phyloP scores from a whole-genome alignment of 2,888 invertebrate genomes.

The Folsomia manolachei region DNA sequence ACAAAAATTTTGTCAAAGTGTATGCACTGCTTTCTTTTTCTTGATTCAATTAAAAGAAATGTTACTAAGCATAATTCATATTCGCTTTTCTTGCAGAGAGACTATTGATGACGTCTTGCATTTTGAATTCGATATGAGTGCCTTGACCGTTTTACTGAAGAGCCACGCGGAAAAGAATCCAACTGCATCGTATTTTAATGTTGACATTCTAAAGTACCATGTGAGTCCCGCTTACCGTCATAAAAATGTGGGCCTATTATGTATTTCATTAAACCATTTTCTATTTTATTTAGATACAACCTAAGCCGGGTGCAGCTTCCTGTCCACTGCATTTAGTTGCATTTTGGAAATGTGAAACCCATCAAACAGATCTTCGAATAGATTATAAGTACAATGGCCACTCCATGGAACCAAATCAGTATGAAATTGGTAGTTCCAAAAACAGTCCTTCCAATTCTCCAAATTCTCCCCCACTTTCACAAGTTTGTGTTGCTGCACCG shows the following conservation, averaged over 20 bases:
- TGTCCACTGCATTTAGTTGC: constrained; percentile 92
- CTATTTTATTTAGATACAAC: constrained; percentile 44
- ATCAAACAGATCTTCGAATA: constrained; percentile 87
- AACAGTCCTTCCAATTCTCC: constrained; percentile 49
- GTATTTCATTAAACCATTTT: not conserved
- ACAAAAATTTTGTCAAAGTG: constrained; percentile 84
- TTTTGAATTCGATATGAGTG: constrained; percentile 84
- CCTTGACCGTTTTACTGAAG: constrained; percentile 79
- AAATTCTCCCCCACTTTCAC: constrained; percentile 70
- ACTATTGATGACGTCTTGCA: constrained; percentile 44
- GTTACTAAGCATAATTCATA: not conserved
- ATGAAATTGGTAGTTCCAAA: constrained; percentile 53
- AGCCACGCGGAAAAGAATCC: constrained; percentile 92
- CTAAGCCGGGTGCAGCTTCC: constrained; percentile 70
- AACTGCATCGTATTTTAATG: constrained; percentile 91
- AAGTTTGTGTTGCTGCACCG: constrained; percentile 87
- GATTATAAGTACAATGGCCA: constrained; percentile 95
- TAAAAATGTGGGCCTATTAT: too few species aligned
- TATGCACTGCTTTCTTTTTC: constrained; percentile 58
- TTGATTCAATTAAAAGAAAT: not conserved
- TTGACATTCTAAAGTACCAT: constrained; percentile 94
- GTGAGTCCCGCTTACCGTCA: constrained; percentile 54
- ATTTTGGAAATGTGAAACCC: constrained; percentile 93
- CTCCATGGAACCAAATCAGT: constrained; percentile 73
- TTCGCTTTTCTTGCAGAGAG: constrained; percentile 22